A percentile compares a stretch with the other conserved stretches of the same genome.
Conservation (phyloP, 35 echinoderm and acorn worm species). For the Acanthaster planci region DNA sequence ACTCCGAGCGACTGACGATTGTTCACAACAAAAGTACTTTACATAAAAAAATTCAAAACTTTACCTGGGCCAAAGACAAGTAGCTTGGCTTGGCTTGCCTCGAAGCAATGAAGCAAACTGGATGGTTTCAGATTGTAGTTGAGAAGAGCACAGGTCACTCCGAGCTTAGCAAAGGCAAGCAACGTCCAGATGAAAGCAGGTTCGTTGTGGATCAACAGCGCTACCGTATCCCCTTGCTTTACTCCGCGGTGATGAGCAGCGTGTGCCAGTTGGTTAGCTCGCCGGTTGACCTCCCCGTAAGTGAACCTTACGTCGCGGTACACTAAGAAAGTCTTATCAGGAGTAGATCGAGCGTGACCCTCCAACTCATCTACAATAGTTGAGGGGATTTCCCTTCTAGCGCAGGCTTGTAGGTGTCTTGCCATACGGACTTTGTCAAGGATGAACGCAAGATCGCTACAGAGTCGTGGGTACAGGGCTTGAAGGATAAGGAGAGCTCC, state of each 20-base stretch:
- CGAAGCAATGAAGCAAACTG: conserved; percentile 79
- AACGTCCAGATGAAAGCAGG: conserved; percentile 89
- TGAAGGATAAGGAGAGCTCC: conserved; percentile 36
- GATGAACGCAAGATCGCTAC: conserved; percentile 67
- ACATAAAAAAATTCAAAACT: not conserved
- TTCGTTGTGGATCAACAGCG: conserved; percentile 81
- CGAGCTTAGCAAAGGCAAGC: conserved; percentile 86
- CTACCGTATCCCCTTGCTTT: conserved; percentile 81
- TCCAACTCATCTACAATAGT: conserved; percentile 86
- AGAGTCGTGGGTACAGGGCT: conserved; percentile 60
- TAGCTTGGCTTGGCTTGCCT: conserved; percentile 71
- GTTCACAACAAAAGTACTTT: too few species aligned
- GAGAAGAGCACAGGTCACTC: conserved; percentile 88
- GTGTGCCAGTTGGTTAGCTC: conserved; percentile 74
- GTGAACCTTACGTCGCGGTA: conserved; percentile 66
- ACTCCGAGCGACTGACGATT: too few species aligned
- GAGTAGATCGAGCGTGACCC: conserved; percentile 54
- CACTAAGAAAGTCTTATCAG: conserved; percentile 76
- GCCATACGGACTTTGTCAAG: conserved; percentile 61
- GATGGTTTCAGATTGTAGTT: conserved; percentile 88
- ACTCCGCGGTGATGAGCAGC: conserved; percentile 60
- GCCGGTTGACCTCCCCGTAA: conserved; percentile 72
- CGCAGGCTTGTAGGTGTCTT: conserved; percentile 45
- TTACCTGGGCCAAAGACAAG: conserved; percentile 85
- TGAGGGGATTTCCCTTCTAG: conserved; percentile 48